A percentile compares a stretch with the other conserved stretches of the same genome.
phyloP scores from a whole-genome alignment of 2,113 vertebrate genomes.

The Scatophagus argus region DNA sequence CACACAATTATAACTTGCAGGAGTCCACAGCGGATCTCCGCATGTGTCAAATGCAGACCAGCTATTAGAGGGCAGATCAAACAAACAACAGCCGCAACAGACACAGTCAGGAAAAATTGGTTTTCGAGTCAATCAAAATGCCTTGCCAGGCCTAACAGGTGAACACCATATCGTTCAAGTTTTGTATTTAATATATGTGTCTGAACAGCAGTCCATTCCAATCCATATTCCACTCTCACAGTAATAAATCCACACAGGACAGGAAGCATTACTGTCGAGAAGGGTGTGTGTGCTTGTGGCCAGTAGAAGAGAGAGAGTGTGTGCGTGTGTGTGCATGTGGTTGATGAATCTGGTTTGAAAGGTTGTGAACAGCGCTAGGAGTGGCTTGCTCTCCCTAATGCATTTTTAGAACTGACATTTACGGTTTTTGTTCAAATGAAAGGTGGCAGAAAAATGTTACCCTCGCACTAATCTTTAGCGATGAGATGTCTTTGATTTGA shows the following conservation, averaged over 20 bases:
- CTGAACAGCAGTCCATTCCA: conserved; percentile 43
- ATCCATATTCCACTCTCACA: conserved; percentile 39
- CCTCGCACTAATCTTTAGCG: conserved; percentile 5
- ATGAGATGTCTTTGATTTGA: conserved; percentile 21
- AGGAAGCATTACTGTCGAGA: conserved; percentile 35
- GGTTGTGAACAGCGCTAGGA: conserved; percentile 40
- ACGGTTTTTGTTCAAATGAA: conserved; percentile 33
- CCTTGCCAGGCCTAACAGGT: not conserved
- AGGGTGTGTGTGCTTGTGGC: conserved; percentile 35
- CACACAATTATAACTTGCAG: conserved; percentile 40
- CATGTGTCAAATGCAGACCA: conserved; percentile 27
- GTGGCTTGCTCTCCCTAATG: conserved; percentile 50
- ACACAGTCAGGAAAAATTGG: conserved; percentile 18
- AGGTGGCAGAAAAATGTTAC: conserved; percentile 33
- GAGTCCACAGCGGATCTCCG: not conserved
- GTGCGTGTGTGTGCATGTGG: conserved; percentile 25
- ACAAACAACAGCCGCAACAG: not conserved
- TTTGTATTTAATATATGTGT: conserved; percentile 23
- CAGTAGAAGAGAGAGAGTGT: conserved; percentile 20
- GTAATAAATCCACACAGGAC: conserved; percentile 63
- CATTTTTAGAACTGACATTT: conserved; percentile 62
- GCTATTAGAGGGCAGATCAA: conserved; percentile 1
- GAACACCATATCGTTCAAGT: conserved; percentile 15
- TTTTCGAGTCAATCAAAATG: conserved; percentile 36
- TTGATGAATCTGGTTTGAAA: conserved; percentile 68